phyloP scores from a whole-genome alignment of 2,797 vertebrate species.

The Liparis tanakae region DNA sequence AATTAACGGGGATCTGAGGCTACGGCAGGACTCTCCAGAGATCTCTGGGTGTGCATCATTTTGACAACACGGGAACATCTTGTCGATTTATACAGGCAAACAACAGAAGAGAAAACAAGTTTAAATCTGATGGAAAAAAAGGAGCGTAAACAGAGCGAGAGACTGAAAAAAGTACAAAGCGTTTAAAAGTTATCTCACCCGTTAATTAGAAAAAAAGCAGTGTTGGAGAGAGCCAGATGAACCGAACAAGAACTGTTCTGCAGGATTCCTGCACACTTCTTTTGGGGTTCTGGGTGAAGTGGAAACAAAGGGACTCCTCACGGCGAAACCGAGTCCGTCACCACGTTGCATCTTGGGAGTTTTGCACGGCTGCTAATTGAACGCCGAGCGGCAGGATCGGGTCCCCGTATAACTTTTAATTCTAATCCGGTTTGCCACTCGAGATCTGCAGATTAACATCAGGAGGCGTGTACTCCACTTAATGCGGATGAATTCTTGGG shows the following conservation, averaged over 20 bases:
- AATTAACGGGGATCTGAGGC: constrained; percentile 50
- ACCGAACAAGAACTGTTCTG: constrained; percentile 28
- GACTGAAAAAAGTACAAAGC: constrained; percentile 16
- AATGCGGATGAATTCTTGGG: neutral
- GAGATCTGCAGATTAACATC: constrained; percentile 10
- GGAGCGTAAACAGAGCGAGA: constrained; percentile 8
- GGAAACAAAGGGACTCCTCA: constrained; percentile 17
- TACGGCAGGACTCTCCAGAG: constrained; percentile 20
- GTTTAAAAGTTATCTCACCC: constrained; percentile 26
- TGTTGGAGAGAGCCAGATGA: constrained; percentile 27
- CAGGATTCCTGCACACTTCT: constrained; percentile 7
- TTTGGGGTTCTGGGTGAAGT: neutral
- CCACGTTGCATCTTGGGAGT: constrained; percentile 11
- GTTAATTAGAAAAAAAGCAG: constrained; percentile 39
- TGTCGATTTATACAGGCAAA: constrained; percentile 8
- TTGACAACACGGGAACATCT: neutral
- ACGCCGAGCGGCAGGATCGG: constrained; percentile 12
- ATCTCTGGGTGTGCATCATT: constrained; percentile 28
- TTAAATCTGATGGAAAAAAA: constrained; percentile 3
- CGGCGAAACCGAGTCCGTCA: neutral
- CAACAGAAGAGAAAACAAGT: constrained; percentile 18
- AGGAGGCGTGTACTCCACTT: neutral
- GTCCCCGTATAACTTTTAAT: constrained; percentile 15
- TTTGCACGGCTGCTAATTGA: constrained; percentile 19
- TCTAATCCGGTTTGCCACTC: constrained; percentile 3